Conservation (phyloP, 2,888 invertebrate genomes). For the Pseudeuparius sepicola region DNA sequence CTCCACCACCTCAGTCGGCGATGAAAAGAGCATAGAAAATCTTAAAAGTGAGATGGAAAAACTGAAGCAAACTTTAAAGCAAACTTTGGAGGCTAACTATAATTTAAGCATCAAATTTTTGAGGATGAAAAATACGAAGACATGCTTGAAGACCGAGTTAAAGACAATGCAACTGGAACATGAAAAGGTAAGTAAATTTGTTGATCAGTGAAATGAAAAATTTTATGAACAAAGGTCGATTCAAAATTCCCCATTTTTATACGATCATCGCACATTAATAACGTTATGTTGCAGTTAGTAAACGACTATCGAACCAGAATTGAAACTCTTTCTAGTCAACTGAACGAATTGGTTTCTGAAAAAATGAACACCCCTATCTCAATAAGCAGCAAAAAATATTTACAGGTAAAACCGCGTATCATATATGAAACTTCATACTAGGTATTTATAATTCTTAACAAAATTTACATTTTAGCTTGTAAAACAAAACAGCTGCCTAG, state of each 20-base stretch:
- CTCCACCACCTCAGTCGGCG: conserved; percentile 20
- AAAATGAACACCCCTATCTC: conserved; percentile 32
- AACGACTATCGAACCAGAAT: conserved; percentile 32
- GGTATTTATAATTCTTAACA: background rate
- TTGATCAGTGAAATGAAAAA: no score
- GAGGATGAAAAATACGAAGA: conserved; percentile 38
- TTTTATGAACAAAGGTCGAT: no score
- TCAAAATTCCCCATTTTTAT: no score
- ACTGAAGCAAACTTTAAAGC: conserved; percentile 34
- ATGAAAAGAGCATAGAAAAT: conserved; percentile 25
- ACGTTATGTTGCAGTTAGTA: conserved; percentile 29
- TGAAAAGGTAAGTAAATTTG: conserved; percentile 30
- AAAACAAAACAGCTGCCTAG: conserved; percentile 36
- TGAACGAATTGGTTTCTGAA: conserved; percentile 31
- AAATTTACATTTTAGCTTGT: conserved; percentile 29
- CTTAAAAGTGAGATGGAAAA: conserved; percentile 35
- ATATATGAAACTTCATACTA: conserved; percentile 2
- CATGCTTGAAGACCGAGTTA: conserved; percentile 31
- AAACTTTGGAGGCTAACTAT: conserved; percentile 39
- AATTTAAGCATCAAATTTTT: conserved; percentile 39
- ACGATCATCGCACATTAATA: background rate
- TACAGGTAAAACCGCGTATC: conserved; percentile 31
- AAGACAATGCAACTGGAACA: conserved; percentile 32
- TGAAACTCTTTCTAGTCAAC: conserved; percentile 30
- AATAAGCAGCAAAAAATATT: conserved; percentile 37